Evolutionary conservation across 2,888 invertebrate genomes (phyloP).

Genomic region (Drosophila imparisetae): DNA sequence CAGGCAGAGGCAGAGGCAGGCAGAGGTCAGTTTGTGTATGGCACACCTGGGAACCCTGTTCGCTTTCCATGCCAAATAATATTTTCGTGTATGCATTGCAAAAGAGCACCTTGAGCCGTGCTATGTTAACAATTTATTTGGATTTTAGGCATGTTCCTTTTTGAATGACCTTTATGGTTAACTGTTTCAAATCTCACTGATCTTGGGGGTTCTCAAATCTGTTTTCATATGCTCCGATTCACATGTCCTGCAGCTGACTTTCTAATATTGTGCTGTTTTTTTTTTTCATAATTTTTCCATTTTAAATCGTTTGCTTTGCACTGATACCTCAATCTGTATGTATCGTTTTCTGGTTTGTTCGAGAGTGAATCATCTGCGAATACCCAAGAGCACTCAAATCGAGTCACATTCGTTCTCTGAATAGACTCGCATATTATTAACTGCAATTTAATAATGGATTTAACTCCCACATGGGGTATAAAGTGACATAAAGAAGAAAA

Average conservation of each 20-base stretch:
- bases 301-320: neutral
- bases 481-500: neutral
- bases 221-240: neutral
- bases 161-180: neutral
- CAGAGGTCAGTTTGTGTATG: neutral
- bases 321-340: neutral
- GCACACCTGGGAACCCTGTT: neutral
- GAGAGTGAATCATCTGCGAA: neutral
- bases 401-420: neutral
- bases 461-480: neutral
- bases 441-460: neutral
- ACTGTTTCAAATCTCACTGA: neutral
- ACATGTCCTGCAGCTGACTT: neutral
- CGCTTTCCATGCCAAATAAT: neutral
- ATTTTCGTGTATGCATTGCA: neutral
- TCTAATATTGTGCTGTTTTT: neutral
- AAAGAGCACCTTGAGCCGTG: neutral
- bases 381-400: neutral
- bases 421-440: neutral
- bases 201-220: neutral
- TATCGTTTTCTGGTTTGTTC: neutral
- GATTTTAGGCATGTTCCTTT: neutral
- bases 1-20: neutral
- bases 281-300: neutral
- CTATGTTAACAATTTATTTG: neutral